Evolutionary conservation across 2,888 invertebrate species (phyloP), one percentile per base, ranked within the genome.

Genomic region (Mystacides longicornis): DNA sequence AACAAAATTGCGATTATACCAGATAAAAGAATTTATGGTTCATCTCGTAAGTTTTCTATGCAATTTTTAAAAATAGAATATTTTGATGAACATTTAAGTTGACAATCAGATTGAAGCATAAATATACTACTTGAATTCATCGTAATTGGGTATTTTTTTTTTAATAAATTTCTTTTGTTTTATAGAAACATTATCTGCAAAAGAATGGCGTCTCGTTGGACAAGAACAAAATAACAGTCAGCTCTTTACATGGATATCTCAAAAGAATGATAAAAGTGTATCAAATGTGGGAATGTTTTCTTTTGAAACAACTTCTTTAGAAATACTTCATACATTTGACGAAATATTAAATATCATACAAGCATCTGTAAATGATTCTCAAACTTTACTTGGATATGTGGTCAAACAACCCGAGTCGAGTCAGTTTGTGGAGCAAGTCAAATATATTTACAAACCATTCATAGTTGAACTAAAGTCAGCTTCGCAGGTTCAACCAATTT

Each of bases 151-250:
- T 49, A 31, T 20, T 16, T 56, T 45, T 23, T 11, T 21, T 51
- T 43, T 31, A 31, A 37, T 19, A 2, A 9, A 42, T 52, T 22
- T 1, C 18, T 16, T 46, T 54, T 23, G 14, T 16, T 55, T 11
- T 54, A n/a, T 21, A 20, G 19, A 70, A 49, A 57, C 63, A 72
- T 33, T 69, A 84, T 79, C 79, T 67, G 84, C 86, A 1, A 80
- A 82, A 62, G 87, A 89, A 75, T 89, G 89, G 88, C 82, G 88
- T 56, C 74, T 90, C 54, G 71, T 91, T 61, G 89, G 90, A 0
- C 89, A 90, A 69, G 90, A 91, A 67, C 85, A 85, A 68, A 85
- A 89, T 68, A 87, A 87, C 2, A 81, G 81, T 0, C 75, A 89
- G 65, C 68, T 90, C 23, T 76, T 89, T 27, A 81, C 85, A 22